A percentile compares a stretch with the other conserved stretches of the same genome.
These are phyloP conservation scores for Tachuris rubrigastra DNA, from an alignment of 2,113 vertebrate genomes.

Conservation along the genomic window DNA sequence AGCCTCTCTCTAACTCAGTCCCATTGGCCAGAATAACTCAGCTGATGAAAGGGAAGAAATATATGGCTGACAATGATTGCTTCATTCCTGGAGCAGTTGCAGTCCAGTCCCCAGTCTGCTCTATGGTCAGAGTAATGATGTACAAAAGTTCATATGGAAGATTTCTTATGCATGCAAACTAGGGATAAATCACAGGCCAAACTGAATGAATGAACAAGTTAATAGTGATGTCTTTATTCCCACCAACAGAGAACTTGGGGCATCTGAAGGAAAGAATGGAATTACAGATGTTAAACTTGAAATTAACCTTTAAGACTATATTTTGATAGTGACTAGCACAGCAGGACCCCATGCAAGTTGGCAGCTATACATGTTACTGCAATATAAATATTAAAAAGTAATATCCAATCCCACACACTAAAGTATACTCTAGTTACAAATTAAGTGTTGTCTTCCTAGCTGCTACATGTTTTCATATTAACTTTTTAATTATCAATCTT, in stretches of 20 bases:
- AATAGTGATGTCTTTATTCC: neutral
- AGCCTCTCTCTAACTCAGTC: neutral
- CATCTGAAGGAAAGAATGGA: neutral
- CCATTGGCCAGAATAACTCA: neutral
- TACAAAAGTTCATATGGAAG: neutral
- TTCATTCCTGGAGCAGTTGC: neutral
- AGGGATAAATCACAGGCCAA: neutral
- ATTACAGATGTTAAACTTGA: neutral
- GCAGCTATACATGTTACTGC: neutral
- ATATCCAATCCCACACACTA: neutral
- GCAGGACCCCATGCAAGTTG: neutral
- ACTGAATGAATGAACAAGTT: neutral
- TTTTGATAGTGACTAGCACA: conserved; percentile 20
- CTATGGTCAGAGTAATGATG: neutral
- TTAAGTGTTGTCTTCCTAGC: neutral
- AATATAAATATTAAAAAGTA: neutral
- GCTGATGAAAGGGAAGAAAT: neutral
- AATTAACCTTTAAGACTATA: neutral
- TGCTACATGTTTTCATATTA: neutral
- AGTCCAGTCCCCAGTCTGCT: neutral
- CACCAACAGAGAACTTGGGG: neutral
- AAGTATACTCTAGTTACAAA: neutral
- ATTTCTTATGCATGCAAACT: neutral
- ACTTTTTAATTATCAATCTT: neutral
- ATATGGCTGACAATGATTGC: neutral